A percentile compares a stretch with the other conserved stretches of the same genome.
Evolutionary conservation across 2,888 invertebrate genomes (phyloP).

Genomic region (Drosophila sordidula): DNA sequence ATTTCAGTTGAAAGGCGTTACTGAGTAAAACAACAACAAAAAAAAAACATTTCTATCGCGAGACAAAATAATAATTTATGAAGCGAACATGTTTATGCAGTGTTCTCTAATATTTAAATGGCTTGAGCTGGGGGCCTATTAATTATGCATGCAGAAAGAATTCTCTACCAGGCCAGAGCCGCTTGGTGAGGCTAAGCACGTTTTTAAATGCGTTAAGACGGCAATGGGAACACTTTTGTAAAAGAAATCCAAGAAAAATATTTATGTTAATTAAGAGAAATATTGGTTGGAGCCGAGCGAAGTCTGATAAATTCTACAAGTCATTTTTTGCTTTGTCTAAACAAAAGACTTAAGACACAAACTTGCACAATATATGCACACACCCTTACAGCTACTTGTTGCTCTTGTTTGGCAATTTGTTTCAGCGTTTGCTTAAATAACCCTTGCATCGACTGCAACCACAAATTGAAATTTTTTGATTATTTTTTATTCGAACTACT

Average conservation of each 20-base stretch:
- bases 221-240: conserved; percentile 52
- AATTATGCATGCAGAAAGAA: conserved; percentile 73
- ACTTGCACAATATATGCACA: conserved; percentile 34
- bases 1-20: conserved; percentile 25
- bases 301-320: conserved; percentile 4
- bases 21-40: conserved; percentile 20
- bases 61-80: conserved; percentile 41
- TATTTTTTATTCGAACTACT: conserved; percentile 42
- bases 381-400: background rate
- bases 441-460: conserved; percentile 17
- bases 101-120: conserved; percentile 52
- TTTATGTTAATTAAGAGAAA: conserved; percentile 68
- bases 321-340: conserved; percentile 18
- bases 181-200: conserved; percentile 60
- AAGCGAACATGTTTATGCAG: conserved; percentile 42
- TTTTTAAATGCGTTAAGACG: conserved; percentile 52
- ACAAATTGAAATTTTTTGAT: conserved; percentile 50
- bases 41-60: conserved; percentile 18
- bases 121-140: conserved; percentile 36
- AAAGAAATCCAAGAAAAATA: conserved; percentile 63
- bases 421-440: background rate
- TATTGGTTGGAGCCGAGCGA: conserved; percentile 19
- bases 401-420: conserved; percentile 1
- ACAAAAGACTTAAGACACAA: conserved; percentile 62
- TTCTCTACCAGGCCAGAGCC: conserved; percentile 27